These are phyloP conservation scores for Lasioglossum oenotherae DNA, from an alignment of 2,888 invertebrate genomes.

Conservation along the genomic window DNA sequence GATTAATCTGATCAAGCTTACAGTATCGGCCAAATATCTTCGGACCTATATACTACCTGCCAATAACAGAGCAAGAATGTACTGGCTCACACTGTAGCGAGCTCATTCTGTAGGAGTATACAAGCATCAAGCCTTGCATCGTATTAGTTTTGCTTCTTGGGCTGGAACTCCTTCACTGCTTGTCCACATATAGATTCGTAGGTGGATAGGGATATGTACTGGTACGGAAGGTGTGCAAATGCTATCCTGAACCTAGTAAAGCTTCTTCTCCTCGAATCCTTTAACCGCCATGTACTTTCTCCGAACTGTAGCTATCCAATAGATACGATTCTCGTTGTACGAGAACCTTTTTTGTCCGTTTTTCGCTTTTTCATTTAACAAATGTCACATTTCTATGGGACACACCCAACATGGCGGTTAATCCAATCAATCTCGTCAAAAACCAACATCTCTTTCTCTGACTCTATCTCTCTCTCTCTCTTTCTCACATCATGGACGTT, in stretches of 20 bases:
- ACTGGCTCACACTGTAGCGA: conserved; percentile 84
- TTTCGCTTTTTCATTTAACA: not conserved
- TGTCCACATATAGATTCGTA: conserved; percentile 82
- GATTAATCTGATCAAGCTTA: conserved; percentile 46
- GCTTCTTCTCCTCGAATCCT: conserved; percentile 61
- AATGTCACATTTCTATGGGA: not conserved
- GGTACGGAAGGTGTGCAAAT: conserved; percentile 83
- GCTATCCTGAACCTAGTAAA: conserved; percentile 74
- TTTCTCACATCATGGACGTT: conserved; percentile 78
- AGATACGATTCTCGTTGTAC: not conserved
- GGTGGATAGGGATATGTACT: conserved; percentile 82
- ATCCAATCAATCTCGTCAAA: conserved; percentile 62
- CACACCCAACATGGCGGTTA: conserved; percentile 46
- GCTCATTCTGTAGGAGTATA: conserved; percentile 83
- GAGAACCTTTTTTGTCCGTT: not conserved
- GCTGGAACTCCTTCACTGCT: conserved; percentile 85
- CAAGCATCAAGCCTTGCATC: conserved; percentile 85
- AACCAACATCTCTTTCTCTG: conserved; percentile 68
- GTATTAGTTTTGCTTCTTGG: conserved; percentile 85
- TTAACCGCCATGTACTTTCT: conserved; percentile 53
- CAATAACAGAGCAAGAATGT: conserved; percentile 83
- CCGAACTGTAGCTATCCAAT: conserved; percentile 9
- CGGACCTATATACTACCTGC: conserved; percentile 75
- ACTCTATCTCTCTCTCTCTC: conserved; percentile 62
- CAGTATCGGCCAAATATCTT: conserved; percentile 77